phyloP scores from a whole-genome alignment of 2,888 invertebrate genomes.

The Caenorhabditis doughertyi region DNA sequence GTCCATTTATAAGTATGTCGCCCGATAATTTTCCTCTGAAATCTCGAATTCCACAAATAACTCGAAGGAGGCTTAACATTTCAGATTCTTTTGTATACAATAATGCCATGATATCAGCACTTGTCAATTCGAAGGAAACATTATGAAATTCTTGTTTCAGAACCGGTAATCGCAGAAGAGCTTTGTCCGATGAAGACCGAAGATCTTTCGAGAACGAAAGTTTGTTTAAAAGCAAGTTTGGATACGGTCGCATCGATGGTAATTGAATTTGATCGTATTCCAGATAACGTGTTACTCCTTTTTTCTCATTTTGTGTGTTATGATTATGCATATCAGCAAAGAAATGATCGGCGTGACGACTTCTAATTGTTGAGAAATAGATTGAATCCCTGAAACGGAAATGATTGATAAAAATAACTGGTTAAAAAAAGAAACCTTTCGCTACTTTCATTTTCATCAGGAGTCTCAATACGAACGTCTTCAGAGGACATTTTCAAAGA shows the following conservation, averaged over 20 bases:
- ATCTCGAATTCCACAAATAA: constrained; percentile 89
- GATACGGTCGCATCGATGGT: constrained; percentile 77
- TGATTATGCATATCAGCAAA: constrained; percentile 38
- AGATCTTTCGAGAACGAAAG: constrained; percentile 86
- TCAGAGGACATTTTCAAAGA: constrained; percentile 47
- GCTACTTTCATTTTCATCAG: constrained; percentile 51
- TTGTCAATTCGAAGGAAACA: constrained; percentile 91
- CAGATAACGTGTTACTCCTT: constrained; percentile 47
- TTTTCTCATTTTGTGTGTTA: constrained; percentile 46
- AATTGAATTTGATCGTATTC: constrained; percentile 40
- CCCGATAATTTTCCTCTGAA: constrained; percentile 86
- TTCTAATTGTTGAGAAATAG: constrained; percentile 61
- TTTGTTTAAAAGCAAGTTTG: constrained; percentile 86
- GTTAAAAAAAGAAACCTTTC: constrained; percentile 25
- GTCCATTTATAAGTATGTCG: constrained; percentile 92
- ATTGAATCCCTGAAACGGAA: constrained; percentile 52
- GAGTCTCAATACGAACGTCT: constrained; percentile 48
- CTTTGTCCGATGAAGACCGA: constrained; percentile 83
- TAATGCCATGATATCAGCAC: constrained; percentile 93
- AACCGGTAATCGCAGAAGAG: constrained; percentile 81
- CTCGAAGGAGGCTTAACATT: constrained; percentile 91
- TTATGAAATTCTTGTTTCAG: constrained; percentile 87
- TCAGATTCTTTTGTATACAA: constrained; percentile 91
- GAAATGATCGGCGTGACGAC: constrained; percentile 59
- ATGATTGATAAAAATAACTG: neutral